Evolutionary conservation across 1,140 invertebrate species (phyloP), one percentile per base, ranked within the genome.

Genomic region (Hermatobates lingyangjiaoensis): DNA sequence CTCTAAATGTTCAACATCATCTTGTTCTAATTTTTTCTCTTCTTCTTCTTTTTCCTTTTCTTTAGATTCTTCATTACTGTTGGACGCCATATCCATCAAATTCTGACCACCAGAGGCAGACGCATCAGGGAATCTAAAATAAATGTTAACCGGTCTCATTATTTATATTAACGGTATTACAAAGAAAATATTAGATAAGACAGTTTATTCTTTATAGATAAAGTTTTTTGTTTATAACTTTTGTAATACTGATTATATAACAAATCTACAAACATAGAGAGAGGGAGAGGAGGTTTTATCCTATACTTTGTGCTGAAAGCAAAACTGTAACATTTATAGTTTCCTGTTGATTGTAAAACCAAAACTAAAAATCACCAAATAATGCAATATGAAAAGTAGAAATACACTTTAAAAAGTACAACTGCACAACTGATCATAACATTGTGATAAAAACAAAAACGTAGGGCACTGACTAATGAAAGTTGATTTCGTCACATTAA

Each of bases 1-100:
- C 3, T 66, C 71, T 46, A 89, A 62, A 56, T 73, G 66, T 54
- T 84, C 81, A 1, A 74, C 70, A 71, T 93, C 81, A 62, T 92
- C 88, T 68, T 63, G 58, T 23, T 87, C 83, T 46, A 74, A 67
- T 56, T 76, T 67, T 18, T 68, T 64, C 58, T 87, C 80, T 56
- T 77, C 71, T 52, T 73, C 66, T 28, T 66, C 65, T 25, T 71
- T 66, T 52, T 76, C 72, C 55, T 68, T 65, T 49, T 80, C 76
- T 54, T 73, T 67, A 62, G 66, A 57, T 56, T 59, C 55, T 58
- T 63, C 56, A 55, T 54, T 45, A 62, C 52, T 39, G 56, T 54
- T 20, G 51, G 51, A 25, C 54, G 42, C 24, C 24, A 18, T 23
- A 12, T 14, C 21, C 23, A 24, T 15, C 3, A 3, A 3, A 14